Evolutionary conservation across 1,140 invertebrate species (phyloP).

Genomic region (Nomia melanderi): DNA sequence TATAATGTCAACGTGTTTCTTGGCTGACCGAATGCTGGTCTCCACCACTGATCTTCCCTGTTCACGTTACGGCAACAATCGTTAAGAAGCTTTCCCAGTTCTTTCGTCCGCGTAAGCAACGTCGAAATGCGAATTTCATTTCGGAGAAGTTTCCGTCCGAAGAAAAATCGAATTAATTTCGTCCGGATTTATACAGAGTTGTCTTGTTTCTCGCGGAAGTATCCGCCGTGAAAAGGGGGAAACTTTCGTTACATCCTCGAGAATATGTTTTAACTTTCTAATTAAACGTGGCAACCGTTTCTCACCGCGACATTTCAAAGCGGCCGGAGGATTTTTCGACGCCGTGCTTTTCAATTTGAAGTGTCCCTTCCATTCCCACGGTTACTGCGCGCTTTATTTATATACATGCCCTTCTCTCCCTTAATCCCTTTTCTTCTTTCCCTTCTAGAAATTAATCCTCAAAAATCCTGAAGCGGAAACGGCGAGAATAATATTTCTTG

Average conservation of each 20-base stretch:
- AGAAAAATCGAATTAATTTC: background rate
- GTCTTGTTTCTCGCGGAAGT: background rate
- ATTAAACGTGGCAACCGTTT: background rate
- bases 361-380: background rate
- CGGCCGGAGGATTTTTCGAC: background rate
- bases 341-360: background rate
- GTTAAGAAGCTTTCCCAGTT: background rate
- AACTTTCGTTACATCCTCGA: background rate
- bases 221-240: background rate
- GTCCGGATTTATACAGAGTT: background rate
- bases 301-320: background rate
- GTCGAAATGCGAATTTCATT: background rate
- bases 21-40: background rate
- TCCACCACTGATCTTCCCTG: background rate
- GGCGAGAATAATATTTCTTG: too few relatives aligned
- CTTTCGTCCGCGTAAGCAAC: background rate
- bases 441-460: too few relatives aligned
- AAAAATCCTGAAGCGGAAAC: too few relatives aligned
- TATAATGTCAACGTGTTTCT: too few relatives aligned
- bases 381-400: background rate
- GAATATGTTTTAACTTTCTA: background rate
- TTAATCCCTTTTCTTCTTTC: too few relatives aligned
- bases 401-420: background rate
- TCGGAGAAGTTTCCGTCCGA: background rate
- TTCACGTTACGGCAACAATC: background rate